Evolutionary conservation across 2,113 vertebrate species (phyloP), one percentile per base, ranked within the genome.

Genomic region (Brachypodius melanocephalos): DNA sequence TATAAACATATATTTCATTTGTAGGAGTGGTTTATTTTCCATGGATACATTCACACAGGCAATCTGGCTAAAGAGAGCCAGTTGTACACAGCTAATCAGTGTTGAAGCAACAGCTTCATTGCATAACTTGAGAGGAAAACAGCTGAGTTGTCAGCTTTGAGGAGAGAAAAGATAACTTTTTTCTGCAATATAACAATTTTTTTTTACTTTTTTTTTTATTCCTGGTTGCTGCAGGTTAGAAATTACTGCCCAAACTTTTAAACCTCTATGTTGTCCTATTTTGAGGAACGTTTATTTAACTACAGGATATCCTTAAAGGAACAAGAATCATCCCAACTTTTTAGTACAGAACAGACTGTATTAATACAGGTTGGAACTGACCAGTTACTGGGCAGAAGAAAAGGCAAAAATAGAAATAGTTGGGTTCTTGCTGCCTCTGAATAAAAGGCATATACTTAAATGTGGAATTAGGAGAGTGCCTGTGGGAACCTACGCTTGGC

Each of bases 1-100:
- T 92, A 62, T 87, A 90, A 91, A 90, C 73, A 75, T 79, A 8
- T 77, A 77, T 91, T 92, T 88, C 54, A 46, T 89, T 86, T 89
- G 52, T 86, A 65, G 88, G 95, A 89, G 86, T 80, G 78, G 65
- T 85, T 75, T 92, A 6, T 95, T 90, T 95, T 82, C 83, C 76
- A 75, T 74, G 9, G 76, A 65, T 87, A 52, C 42, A 46, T 76
- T 95, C 93, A 51, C 67, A 83, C 26, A 71, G 1, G 9, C 74
- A 89, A 19, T 52, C 61, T 92, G 62, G 31, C 75, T 93, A 61
- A 89, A 90, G 81, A 80, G 51, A 91, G 11, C 20, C 58, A 59
- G 62, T 51, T 67, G 57, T 72, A 67, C 57, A 57, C 26, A 77
- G 28, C 29, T 65, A 57, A 81, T 77, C 55, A 36, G 9, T 78